Percentiles rank a stretch among this genome's conserved stretches.
Conservation (phyloP, 2,797 vertebrate species). For the Triplophysa yarkandensis region DNA sequence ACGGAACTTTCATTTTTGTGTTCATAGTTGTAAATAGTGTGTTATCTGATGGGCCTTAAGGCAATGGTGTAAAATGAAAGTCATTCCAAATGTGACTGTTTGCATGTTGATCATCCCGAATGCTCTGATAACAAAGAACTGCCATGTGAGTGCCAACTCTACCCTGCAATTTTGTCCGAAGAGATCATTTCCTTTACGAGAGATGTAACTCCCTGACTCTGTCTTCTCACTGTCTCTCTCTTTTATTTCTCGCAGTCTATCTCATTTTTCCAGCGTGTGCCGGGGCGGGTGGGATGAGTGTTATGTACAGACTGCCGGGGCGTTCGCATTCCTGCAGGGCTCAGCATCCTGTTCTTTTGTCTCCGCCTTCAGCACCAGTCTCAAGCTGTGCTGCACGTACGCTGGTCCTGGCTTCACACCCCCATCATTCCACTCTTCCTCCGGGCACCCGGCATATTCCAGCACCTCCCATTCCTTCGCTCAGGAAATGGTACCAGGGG, state of each 20-base stretch:
- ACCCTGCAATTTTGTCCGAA: conserved; percentile 31
- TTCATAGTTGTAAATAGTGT: conserved; percentile 12
- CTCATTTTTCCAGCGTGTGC: conserved; percentile 34
- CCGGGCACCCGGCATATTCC: conserved; percentile 70
- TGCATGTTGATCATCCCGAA: conserved; percentile 1
- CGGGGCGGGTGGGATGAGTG: conserved; percentile 48
- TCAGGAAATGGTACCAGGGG: conserved; percentile 81
- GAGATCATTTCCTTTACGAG: conserved; percentile 23
- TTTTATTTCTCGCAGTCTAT: conserved; percentile 5
- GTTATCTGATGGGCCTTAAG: background rate
- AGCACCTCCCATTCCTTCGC: conserved; percentile 69
- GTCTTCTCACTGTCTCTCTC: conserved; percentile 1
- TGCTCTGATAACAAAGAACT: conserved; percentile 30
- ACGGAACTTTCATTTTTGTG: no score
- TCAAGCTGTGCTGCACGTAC: conserved; percentile 73
- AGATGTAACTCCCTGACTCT: conserved; percentile 14
- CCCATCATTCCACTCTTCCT: conserved; percentile 53
- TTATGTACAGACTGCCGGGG: conserved; percentile 66
- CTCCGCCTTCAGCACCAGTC: conserved; percentile 71
- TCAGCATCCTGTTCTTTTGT: conserved; percentile 78
- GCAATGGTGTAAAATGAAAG: background rate
- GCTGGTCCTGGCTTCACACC: conserved; percentile 59
- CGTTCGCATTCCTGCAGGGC: conserved; percentile 75
- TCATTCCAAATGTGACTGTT: background rate
- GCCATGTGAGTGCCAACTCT: conserved; percentile 22